Evolutionary conservation across 2,888 invertebrate genomes (phyloP), one percentile per base, ranked within the genome.

Genomic region (Zygothrica quintamaculata): DNA sequence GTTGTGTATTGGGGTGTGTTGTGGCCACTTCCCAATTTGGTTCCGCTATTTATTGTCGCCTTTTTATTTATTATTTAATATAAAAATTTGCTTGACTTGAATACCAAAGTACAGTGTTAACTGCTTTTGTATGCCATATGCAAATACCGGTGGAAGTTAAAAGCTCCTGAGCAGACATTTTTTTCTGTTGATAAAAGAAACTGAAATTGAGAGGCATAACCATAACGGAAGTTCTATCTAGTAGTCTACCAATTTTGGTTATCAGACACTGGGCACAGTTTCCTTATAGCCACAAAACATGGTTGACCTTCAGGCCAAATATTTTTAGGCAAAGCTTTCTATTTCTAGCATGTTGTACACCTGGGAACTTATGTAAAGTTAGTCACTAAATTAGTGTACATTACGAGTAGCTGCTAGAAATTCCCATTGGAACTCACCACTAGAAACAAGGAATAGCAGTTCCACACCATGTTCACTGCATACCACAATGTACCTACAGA

Each of bases 1-100:
- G n/a, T n/a, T n/a, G n/a, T n/a, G n/a, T n/a, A n/a, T 61, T 59
- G 59, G 13, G 50, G 37, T 57, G 66, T 64, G 75, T 65, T 53
- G 67, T 73, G 80, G 81, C 57, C 65, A 86, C 87, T 86, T 82
- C 82, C 82, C 72, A 82, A 82, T 86, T 82, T 82, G 82, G 82
- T 82, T 82, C 82, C 82, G 87, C 76, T 84, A 62, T 69, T 69
- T 65, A 60, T 58, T 71, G 82, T 75, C 78, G 43, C 77, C 64
- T 55, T 67, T n/a, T 62, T 58, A 64, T 82, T 77, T 74, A 81
- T 80, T 81, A 85, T 74, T 81, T 82, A 85, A 85, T 81, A 66
- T 69, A 74, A 59, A 43, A 59, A 43, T 34, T 29, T 31, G 59
- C 65, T 58, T 47, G 79, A 62, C 68, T 68, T 74, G 82, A 77